Conservation (phyloP, 2,113 vertebrate genomes). For the Eonycteris spelaea region DNA sequence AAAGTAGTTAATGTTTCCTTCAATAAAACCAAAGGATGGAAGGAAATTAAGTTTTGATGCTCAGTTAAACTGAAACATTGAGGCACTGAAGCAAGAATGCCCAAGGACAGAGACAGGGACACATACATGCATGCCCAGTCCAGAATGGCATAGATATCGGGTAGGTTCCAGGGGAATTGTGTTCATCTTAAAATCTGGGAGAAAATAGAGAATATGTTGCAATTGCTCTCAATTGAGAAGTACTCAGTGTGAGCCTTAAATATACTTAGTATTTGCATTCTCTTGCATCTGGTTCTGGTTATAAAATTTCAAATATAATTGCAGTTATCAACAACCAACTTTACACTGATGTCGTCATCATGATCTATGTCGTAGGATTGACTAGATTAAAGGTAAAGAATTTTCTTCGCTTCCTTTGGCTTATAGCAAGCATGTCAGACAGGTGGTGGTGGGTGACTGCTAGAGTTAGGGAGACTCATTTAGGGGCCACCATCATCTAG, state of each 20-base stretch:
- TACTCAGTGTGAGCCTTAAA: background rate
- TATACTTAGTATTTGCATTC: background rate
- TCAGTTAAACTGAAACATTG: conserved; percentile 25
- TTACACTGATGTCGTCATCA: background rate
- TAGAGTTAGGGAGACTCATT: background rate
- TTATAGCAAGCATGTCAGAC: background rate
- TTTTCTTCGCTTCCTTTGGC: background rate
- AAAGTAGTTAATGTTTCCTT: conserved; percentile 29
- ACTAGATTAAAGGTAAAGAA: background rate
- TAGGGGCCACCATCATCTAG: background rate
- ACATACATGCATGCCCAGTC: no score
- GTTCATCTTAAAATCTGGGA: background rate
- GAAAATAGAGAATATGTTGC: background rate
- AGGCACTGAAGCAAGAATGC: background rate
- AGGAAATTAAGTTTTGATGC: conserved; percentile 45
- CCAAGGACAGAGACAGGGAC: background rate
- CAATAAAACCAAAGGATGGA: conserved; percentile 27
- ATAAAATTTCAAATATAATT: conserved; percentile 8
- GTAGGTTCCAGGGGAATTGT: background rate
- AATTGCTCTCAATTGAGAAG: background rate
- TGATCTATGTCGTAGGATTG: background rate
- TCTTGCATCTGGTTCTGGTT: background rate
- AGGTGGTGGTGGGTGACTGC: background rate
- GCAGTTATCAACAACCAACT: background rate
- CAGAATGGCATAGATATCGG: background rate